A percentile compares a stretch with the other conserved stretches of the same genome.
Conservation (phyloP, 2,888 invertebrate species). For the Mythimna vitellina region DNA sequence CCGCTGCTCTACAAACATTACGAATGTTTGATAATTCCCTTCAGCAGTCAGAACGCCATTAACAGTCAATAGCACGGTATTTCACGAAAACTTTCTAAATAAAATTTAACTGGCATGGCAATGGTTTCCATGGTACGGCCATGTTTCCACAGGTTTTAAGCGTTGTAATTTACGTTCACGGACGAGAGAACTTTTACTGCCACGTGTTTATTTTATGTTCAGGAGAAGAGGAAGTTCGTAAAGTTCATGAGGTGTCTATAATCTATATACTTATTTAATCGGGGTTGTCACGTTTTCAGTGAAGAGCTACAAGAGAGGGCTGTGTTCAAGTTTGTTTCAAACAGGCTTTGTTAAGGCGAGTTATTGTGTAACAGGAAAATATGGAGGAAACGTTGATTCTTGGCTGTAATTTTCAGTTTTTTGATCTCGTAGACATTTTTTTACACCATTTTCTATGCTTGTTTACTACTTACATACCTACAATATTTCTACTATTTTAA, state of each 20-base stretch:
- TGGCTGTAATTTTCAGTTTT: not conserved
- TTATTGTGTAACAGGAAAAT: conserved; percentile 21
- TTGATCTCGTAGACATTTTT: not conserved
- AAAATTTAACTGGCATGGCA: conserved; percentile 45
- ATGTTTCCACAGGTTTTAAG: conserved; percentile 53
- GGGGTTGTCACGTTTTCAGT: conserved; percentile 34
- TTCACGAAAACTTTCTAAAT: conserved; percentile 53
- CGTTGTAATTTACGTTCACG: conserved; percentile 59
- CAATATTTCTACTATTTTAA: too few relatives aligned
- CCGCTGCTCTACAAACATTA: not conserved
- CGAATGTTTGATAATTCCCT: conserved; percentile 31
- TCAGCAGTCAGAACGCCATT: conserved; percentile 12
- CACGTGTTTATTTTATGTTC: conserved; percentile 66
- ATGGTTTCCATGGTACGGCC: conserved; percentile 37
- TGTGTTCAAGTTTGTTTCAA: conserved; percentile 20
- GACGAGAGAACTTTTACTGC: conserved; percentile 62
- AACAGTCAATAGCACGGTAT: conserved; percentile 30
- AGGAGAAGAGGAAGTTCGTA: conserved; percentile 57
- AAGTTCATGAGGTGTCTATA: conserved; percentile 60
- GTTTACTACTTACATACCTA: too few relatives aligned
- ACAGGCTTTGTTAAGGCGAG: conserved; percentile 3
- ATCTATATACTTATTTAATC: conserved; percentile 26
- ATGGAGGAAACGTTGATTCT: not conserved
- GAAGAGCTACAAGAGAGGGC: not conserved
- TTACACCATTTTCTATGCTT: not conserved